Percentiles rank a stretch among this genome's conserved stretches.
These are phyloP conservation scores for Diadromus collaris DNA, from an alignment of 2,888 invertebrate genomes.

Conservation along the genomic window DNA sequence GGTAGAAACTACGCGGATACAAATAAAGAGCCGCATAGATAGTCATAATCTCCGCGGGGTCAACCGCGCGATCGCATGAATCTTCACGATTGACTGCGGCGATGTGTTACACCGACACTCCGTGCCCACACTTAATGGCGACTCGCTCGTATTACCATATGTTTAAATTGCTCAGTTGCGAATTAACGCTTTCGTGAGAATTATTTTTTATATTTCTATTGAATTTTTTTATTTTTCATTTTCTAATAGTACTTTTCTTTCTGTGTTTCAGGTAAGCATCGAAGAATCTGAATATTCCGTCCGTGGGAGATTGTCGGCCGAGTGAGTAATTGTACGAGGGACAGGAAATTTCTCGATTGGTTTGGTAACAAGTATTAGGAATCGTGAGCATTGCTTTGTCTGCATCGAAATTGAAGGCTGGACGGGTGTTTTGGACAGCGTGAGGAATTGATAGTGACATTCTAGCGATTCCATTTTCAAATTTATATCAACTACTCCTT, in stretches of 20 bases:
- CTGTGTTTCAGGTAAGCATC: conserved; percentile 70
- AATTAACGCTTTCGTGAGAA: not conserved
- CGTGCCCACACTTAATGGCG: not conserved
- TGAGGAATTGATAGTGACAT: not conserved
- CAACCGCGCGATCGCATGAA: conserved; percentile 27
- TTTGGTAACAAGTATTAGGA: not conserved
- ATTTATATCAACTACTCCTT: too few species aligned
- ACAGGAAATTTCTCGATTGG: not conserved
- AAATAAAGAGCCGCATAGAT: conserved; percentile 9
- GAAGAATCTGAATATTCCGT: conserved; percentile 24
- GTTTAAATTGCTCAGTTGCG: conserved; percentile 5
- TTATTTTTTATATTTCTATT: conserved; percentile 28
- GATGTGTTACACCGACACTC: conserved; percentile 17
- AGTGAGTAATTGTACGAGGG: conserved; percentile 39
- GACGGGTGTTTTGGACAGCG: not conserved
- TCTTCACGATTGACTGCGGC: conserved; percentile 18
- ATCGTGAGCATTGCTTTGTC: not conserved
- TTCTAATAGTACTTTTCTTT: conserved; percentile 19
- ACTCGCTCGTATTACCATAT: conserved; percentile 19
- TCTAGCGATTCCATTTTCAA: too few species aligned
- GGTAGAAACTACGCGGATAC: conserved; percentile 36
- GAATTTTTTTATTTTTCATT: too few species aligned
- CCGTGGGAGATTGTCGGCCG: conserved; percentile 1
- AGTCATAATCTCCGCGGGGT: conserved; percentile 10
- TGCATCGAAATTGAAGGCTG: too few species aligned